Conservation (phyloP, 2,797 vertebrate genomes). For the Hypotaenidia okinawae region DNA sequence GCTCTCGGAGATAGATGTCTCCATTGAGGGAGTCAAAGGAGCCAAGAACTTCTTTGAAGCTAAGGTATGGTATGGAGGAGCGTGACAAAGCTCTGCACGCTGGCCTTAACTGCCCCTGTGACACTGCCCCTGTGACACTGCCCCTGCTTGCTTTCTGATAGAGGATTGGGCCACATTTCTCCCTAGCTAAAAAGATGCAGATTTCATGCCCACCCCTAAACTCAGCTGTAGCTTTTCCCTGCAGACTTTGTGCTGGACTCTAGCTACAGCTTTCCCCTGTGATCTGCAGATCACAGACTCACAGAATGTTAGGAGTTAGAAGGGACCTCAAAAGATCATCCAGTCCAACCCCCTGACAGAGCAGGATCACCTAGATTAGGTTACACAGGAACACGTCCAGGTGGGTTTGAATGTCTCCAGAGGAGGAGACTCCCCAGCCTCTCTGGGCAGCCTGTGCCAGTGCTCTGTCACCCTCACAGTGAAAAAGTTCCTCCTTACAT, state of each 20-base stretch:
- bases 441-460: too few relatives aligned
- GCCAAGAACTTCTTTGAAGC: conserved; percentile 97
- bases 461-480: too few relatives aligned
- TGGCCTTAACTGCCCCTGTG: neutral
- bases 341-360: too few relatives aligned
- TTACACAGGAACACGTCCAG: too few relatives aligned
- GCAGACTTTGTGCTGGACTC: neutral
- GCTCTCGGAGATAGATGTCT: conserved; percentile 93
- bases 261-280: neutral
- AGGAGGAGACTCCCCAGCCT: too few relatives aligned
- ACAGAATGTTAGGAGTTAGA: too few relatives aligned
- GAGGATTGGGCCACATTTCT: neutral
- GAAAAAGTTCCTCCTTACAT: too few relatives aligned
- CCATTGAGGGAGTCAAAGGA: conserved; percentile 91
- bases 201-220: neutral
- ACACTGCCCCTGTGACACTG: neutral
- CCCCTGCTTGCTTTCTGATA: neutral
- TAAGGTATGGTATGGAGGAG: conserved; percentile 82
- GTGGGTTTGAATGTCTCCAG: too few relatives aligned
- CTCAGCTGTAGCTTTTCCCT: neutral
- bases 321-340: too few relatives aligned
- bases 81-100: neutral
- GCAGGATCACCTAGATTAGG: too few relatives aligned
- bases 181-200: neutral
- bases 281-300: neutral